Evolutionary conservation across 1,140 invertebrate species (phyloP), one percentile per base, ranked within the genome.

Genomic region (Meloidogyne exigua): DNA sequence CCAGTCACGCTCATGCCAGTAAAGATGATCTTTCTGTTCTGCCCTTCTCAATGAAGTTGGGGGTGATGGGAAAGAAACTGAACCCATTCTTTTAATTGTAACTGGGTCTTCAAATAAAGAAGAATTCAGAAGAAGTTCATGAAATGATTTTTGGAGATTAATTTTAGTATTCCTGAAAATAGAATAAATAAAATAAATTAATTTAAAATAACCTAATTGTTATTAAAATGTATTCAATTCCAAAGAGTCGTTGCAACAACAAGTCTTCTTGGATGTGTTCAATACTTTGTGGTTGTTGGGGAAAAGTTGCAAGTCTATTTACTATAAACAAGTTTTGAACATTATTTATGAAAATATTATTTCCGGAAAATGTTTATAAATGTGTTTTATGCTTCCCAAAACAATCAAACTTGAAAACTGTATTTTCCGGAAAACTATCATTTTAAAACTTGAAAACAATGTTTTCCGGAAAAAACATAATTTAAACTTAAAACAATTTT

Each of bases 1-100:
- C 85, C 85, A 86, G 36, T 86, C 85, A 36, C 78, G n/a, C 49
- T 87, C 85, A 73, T 87, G 85, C 86, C 85, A 87, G 69, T 83
- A 81, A 57, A 82, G 76, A 68, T 82, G 83, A 72, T 87, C 85
- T 10, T 71, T 49, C 28, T 75, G 68, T n/a, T 79, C 62, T 9
- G 85, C 85, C 26, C 76, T 76, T 23, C 79, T 36, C 18, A 81
- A 63, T 57, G 10, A 49, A 7, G 21, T 21, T 9, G 25, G 15
- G 12, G 42, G 26, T 15, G 21, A 67, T 44, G 80, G 68, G 21
- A 69, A 26, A 73, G 42, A 18, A 18, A 62, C 21, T 15, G 3
- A 1, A 39, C 57, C 36, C 72, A 73, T 66, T 26, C 26, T 25
- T 39, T 28, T 26, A 18, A 73, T 25, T 36, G 65, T 26, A 1